Percentiles rank a stretch among this genome's conserved stretches.
phyloP scores from a whole-genome alignment of 2,888 invertebrate genomes.

The Andrena flavipes region DNA sequence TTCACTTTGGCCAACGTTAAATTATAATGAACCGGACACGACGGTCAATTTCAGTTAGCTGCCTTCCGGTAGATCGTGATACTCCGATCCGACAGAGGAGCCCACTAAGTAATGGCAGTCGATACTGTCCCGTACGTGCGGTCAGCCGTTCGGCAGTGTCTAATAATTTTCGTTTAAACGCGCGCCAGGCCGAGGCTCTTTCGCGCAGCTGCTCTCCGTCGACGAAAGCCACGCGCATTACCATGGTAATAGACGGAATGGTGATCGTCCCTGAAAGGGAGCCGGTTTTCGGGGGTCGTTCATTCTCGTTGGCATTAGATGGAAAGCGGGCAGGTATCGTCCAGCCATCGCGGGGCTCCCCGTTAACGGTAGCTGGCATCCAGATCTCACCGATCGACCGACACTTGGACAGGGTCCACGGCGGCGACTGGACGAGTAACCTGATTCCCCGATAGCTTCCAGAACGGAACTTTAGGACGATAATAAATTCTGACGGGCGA shows the following conservation, averaged over 20 bases:
- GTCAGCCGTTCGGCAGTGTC: conserved; percentile 61
- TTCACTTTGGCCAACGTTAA: conserved; percentile 68
- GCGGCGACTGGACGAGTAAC: conserved; percentile 17
- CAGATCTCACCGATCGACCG: neutral
- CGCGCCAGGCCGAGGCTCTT: conserved; percentile 48
- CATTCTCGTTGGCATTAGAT: conserved; percentile 59
- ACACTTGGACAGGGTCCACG: neutral
- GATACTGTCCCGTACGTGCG: conserved; percentile 55
- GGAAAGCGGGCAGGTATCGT: conserved; percentile 16
- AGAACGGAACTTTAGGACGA: conserved; percentile 22
- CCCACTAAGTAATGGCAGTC: conserved; percentile 52
- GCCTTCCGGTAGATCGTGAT: conserved; percentile 53
- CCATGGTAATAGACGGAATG: conserved; percentile 75
- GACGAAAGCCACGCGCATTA: conserved; percentile 66
- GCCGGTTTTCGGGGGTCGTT: conserved; percentile 69
- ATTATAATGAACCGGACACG: conserved; percentile 68
- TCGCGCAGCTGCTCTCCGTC: conserved; percentile 63
- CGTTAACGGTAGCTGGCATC: neutral
- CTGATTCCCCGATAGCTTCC: neutral
- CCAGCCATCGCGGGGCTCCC: neutral
- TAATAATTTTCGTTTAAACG: conserved; percentile 73
- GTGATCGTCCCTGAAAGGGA: conserved; percentile 49
- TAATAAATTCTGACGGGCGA: conserved; percentile 25
- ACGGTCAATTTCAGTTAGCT: conserved; percentile 64
- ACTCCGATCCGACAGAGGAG: conserved; percentile 41